phyloP scores from a whole-genome alignment of 2,888 invertebrate genomes.

The Phytoseiulus persimilis region DNA sequence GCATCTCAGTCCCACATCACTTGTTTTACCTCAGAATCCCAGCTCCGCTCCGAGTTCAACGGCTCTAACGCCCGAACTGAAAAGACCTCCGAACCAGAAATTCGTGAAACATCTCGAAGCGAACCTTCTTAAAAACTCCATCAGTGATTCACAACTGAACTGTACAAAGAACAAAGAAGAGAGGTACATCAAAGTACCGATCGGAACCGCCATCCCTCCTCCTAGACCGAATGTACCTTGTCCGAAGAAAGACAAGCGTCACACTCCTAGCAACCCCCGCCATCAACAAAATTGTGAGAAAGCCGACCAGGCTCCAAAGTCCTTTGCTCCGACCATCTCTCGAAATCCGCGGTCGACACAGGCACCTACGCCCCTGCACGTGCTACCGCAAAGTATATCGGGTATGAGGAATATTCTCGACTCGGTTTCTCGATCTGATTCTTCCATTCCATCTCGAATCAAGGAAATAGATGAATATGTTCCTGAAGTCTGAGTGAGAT shows the following conservation, averaged over 20 bases:
- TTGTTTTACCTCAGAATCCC: neutral
- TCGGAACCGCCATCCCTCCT: neutral
- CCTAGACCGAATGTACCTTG: slow-evolving; percentile 31
- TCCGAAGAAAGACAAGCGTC: neutral
- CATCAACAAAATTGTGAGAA: neutral
- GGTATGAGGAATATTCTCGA: no score
- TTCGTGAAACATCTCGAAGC: slow-evolving; percentile 25
- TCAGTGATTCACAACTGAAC: slow-evolving; percentile 21
- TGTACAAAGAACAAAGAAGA: slow-evolving; percentile 12
- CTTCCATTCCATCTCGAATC: no score
- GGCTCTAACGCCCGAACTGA: slow-evolving; percentile 24
- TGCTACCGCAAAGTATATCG: neutral
- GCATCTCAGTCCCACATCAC: neutral
- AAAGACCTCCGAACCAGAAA: slow-evolving; percentile 21
- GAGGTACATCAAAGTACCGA: slow-evolving; percentile 9
- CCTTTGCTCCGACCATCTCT: neutral
- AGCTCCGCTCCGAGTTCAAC: slow-evolving; percentile 15
- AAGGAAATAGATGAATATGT: no score
- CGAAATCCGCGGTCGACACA: neutral
- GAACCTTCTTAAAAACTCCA: slow-evolving; percentile 9
- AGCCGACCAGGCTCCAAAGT: neutral
- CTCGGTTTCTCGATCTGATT: no score
- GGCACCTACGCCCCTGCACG: neutral
- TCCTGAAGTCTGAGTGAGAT: no score
- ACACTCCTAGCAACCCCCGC: neutral